phyloP scores from a whole-genome alignment of 1,140 invertebrate species.

The Ooceraea biroi region DNA sequence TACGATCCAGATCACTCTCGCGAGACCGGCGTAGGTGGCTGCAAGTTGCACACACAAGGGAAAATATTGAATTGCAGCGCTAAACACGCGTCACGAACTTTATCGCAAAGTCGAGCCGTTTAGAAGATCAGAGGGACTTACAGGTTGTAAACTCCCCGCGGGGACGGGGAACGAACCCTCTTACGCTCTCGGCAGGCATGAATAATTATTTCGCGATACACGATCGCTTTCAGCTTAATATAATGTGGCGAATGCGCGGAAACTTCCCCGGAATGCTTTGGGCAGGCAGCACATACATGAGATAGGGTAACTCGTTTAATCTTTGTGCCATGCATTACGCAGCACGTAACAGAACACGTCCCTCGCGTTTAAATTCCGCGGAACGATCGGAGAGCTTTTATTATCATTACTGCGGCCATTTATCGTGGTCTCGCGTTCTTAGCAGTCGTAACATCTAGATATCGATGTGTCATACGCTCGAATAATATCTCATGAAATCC shows the following conservation, averaged over 20 bases:
- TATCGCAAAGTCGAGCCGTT: conserved; percentile 41
- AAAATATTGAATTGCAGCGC: conserved; percentile 7
- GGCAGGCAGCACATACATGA: background rate
- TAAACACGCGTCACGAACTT: conserved; percentile 18
- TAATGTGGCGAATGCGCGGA: background rate
- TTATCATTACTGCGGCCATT: background rate
- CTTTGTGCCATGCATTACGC: background rate
- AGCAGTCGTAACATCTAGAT: background rate
- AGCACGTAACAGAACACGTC: background rate
- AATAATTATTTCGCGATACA: conserved; percentile 58
- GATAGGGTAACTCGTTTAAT: conserved; percentile 22
- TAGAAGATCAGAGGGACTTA: conserved; percentile 30
- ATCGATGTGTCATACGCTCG: background rate
- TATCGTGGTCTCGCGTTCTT: background rate
- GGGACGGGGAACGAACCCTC: background rate
- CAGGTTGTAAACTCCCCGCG: conserved; percentile 25
- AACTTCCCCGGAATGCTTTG: background rate
- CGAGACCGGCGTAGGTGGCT: background rate
- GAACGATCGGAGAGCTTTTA: background rate
- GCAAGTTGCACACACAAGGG: background rate
- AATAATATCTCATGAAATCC: conserved; percentile 4
- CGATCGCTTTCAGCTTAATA: conserved; percentile 7
- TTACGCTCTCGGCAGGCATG: conserved; percentile 8
- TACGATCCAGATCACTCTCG: background rate
- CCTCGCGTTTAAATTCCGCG: background rate